Percentiles rank a stretch among this genome's conserved stretches.
phyloP scores from a whole-genome alignment of 2,888 invertebrate genomes.

The Aphodius granarius region DNA sequence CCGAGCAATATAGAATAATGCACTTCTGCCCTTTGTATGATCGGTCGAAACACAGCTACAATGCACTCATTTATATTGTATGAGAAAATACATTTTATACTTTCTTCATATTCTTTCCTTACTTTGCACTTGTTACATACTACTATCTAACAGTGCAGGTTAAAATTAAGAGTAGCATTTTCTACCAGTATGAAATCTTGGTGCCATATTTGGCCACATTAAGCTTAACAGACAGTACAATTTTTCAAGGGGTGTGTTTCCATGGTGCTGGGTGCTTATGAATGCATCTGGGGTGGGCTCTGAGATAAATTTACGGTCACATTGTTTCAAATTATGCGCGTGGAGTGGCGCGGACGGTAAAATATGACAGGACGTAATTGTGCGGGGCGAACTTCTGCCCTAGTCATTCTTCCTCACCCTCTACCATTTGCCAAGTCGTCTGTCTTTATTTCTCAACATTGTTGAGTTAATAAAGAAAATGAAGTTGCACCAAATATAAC shows the following conservation, averaged over 20 bases:
- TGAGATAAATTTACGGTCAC: conserved; percentile 3
- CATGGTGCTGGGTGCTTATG: background rate
- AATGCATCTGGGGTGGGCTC: conserved; percentile 8
- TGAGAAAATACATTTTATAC: too few relatives aligned
- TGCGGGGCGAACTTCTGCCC: background rate
- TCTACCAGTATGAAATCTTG: too few relatives aligned
- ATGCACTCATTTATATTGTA: too few relatives aligned
- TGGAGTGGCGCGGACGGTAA: conserved; percentile 2
- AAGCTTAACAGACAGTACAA: background rate
- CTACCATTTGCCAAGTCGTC: background rate
- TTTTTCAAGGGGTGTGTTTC: background rate
- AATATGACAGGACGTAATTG: background rate
- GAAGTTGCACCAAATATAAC: background rate
- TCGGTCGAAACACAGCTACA: too few relatives aligned
- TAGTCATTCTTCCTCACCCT: background rate
- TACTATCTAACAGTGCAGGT: too few relatives aligned
- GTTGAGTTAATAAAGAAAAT: background rate
- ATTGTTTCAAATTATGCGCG: conserved; percentile 11
- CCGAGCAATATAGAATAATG: too few relatives aligned
- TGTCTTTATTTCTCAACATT: background rate
- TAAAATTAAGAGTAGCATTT: too few relatives aligned
- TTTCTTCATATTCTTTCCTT: too few relatives aligned
- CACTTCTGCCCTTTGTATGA: too few relatives aligned
- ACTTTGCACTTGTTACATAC: too few relatives aligned
- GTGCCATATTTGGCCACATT: too few relatives aligned